Evolutionary conservation across 2,797 vertebrate genomes (phyloP).

Genomic region (Phoxinus dragarum): DNA sequence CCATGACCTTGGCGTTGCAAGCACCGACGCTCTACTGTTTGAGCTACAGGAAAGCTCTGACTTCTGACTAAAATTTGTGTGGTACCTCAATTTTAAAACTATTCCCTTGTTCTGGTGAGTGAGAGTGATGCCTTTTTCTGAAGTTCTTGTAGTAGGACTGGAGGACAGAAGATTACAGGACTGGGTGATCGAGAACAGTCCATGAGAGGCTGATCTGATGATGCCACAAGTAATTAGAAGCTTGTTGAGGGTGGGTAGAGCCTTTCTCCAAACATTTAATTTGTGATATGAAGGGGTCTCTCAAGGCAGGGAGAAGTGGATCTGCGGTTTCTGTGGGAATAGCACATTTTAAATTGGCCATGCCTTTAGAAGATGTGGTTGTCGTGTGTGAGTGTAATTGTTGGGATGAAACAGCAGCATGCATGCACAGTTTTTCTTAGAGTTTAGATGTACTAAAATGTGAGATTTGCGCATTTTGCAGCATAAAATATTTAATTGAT

Average conservation of each 20-base stretch:
- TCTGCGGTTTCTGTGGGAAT: conserved; percentile 38
- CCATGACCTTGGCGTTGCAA: too few species aligned
- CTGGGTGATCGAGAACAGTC: conserved; percentile 13
- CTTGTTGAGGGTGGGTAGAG: conserved; percentile 5
- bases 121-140: neutral
- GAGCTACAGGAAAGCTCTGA: too few species aligned
- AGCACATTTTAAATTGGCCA: conserved; percentile 24
- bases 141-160: neutral
- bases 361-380: neutral
- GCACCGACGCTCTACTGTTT: too few species aligned
- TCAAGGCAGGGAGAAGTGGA: neutral
- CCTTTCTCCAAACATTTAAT: conserved; percentile 40
- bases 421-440: neutral
- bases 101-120: neutral
- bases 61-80: neutral
- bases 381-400: conserved; percentile 20
- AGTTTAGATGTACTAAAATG: neutral
- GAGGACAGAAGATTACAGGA: conserved; percentile 36
- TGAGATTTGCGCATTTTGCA: neutral
- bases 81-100: neutral
- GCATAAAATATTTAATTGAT: neutral
- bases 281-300: conserved; percentile 9
- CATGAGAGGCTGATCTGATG: conserved; percentile 9
- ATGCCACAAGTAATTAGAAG: conserved; percentile 46
- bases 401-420: conserved; percentile 11